Evolutionary conservation across 2,888 invertebrate genomes (phyloP).

Genomic region (Pseudanteris insignis): DNA sequence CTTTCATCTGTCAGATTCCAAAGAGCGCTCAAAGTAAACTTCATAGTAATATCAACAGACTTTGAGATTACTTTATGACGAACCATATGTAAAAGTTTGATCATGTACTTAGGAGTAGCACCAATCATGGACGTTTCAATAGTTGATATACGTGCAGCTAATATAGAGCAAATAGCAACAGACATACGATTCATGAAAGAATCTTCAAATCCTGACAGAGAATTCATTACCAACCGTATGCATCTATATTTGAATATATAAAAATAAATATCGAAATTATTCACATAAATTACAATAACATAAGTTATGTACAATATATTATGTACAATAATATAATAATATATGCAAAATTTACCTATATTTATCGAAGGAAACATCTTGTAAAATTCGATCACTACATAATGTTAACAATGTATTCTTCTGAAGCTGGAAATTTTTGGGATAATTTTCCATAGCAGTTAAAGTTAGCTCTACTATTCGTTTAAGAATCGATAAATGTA

Average conservation of each 20-base stretch:
- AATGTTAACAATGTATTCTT: slow-evolving; percentile 78
- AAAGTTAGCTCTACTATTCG: slow-evolving; percentile 74
- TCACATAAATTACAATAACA: too few species aligned
- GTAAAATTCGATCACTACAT: slow-evolving; percentile 80
- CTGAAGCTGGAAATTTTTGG: slow-evolving; percentile 75
- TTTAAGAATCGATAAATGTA: slow-evolving; percentile 73
- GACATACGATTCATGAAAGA: slow-evolving; percentile 79
- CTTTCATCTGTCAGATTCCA: slow-evolving; percentile 85
- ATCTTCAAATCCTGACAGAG: slow-evolving; percentile 75
- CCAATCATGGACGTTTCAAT: slow-evolving; percentile 75
- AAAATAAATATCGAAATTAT: too few species aligned
- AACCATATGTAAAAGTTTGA: slow-evolving; percentile 74
- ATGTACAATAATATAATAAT: slow-evolving; percentile 10
- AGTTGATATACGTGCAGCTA: slow-evolving; percentile 73
- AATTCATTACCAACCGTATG: slow-evolving; percentile 77
- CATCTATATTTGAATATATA: too few species aligned
- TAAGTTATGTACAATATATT: background rate
- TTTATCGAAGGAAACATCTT: slow-evolving; percentile 75
- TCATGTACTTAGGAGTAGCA: slow-evolving; percentile 75
- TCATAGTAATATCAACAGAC: slow-evolving; percentile 75
- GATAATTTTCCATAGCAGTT: slow-evolving; percentile 75
- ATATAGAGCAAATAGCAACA: slow-evolving; percentile 81
- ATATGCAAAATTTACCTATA: slow-evolving; percentile 67
- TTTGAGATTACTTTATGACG: slow-evolving; percentile 68
- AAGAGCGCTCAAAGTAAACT: slow-evolving; percentile 79